Percentiles rank a stretch among this genome's conserved stretches.
These are phyloP conservation scores for Sibirionetta formosa DNA, from an alignment of 2,797 vertebrate species.

Conservation along the genomic window DNA sequence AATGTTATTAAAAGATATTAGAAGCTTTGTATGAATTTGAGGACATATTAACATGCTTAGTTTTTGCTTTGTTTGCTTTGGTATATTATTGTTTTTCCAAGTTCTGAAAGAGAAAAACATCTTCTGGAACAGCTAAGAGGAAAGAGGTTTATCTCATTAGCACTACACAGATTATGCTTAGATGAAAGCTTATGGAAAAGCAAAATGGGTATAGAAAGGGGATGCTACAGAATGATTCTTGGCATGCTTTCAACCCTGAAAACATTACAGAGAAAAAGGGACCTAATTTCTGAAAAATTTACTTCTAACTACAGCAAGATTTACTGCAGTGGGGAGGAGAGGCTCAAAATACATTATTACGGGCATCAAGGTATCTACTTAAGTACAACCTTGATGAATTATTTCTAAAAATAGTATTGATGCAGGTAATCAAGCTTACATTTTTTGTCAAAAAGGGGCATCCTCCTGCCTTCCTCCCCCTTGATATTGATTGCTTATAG, in stretches of 20 bases:
- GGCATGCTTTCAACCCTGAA: not conserved
- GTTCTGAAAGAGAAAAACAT: not conserved
- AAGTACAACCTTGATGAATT: constrained; percentile 71
- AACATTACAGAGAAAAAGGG: not conserved
- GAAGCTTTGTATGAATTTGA: not conserved
- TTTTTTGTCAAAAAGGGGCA: constrained; percentile 57
- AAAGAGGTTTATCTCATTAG: not conserved
- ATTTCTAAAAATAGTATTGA: constrained; percentile 56
- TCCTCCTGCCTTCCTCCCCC: not conserved
- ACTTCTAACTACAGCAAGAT: not conserved
- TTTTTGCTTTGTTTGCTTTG: not conserved
- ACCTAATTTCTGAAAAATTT: constrained; percentile 1
- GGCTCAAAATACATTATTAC: constrained; percentile 6
- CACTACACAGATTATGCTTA: not conserved
- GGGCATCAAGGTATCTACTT: constrained; percentile 52
- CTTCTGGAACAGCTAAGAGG: not conserved
- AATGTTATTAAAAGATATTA: not conserved
- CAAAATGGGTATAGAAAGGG: not conserved
- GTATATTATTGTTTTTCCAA: not conserved
- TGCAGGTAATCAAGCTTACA: constrained; percentile 60
- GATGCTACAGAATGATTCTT: not conserved
- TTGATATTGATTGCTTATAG: constrained; percentile 54
- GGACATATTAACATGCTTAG: not conserved
- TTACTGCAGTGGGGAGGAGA: not conserved
- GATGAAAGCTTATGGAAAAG: not conserved